Evolutionary conservation across 2,113 vertebrate species (phyloP).

Genomic region (Syrmaticus mikado): DNA sequence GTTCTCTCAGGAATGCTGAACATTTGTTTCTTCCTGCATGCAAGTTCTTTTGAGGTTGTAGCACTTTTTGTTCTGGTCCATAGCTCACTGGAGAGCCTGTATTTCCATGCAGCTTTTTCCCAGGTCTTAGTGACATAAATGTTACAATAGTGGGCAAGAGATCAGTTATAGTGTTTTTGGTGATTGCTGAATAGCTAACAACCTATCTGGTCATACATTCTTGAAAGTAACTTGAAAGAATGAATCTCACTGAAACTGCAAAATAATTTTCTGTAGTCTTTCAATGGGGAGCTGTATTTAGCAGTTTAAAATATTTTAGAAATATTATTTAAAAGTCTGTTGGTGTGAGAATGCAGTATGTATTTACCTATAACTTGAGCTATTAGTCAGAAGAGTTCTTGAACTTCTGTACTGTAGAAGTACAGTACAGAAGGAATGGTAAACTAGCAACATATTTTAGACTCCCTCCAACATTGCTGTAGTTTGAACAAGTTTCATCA

Average conservation of each 20-base stretch:
- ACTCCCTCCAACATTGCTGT: neutral
- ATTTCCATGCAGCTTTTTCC: neutral
- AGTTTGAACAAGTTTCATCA: neutral
- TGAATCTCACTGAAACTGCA: neutral
- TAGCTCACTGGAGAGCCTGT: neutral
- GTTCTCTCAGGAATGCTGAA: neutral
- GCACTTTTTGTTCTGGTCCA: neutral
- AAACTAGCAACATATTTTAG: neutral
- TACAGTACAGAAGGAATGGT: neutral
- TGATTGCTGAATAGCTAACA: neutral
- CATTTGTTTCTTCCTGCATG: neutral
- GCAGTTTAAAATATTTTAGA: neutral
- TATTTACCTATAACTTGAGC: neutral
- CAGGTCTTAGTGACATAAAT: neutral
- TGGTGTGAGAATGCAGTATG: neutral
- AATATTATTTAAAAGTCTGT: neutral
- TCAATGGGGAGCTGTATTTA: neutral
- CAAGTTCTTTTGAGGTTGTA: neutral
- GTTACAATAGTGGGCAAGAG: neutral
- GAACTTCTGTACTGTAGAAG: neutral
- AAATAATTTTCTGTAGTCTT: neutral
- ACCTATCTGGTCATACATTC: neutral
- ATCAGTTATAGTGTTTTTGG: neutral
- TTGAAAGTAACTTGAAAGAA: neutral
- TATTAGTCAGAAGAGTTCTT: neutral